These are phyloP conservation scores for Thamnaconus septentrionalis DNA, from an alignment of 2,113 vertebrate species.

Conservation along the genomic window DNA sequence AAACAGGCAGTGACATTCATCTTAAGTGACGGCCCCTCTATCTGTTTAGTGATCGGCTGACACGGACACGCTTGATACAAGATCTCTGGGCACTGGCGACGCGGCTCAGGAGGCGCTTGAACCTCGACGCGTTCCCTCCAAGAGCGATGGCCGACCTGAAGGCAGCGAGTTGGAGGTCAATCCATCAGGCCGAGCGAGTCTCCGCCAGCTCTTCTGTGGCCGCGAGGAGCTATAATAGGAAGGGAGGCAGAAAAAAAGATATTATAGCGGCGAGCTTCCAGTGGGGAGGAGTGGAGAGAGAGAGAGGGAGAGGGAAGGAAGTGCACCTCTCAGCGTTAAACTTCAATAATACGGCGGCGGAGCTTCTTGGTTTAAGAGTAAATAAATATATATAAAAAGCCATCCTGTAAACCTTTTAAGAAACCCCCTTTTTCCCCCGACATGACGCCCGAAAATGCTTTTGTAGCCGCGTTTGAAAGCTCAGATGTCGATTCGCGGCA, in stretches of 20 bases:
- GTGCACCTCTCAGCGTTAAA: slow-evolving; percentile 25
- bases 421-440: slow-evolving; percentile 4
- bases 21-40: slow-evolving; percentile 9
- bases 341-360: background rate
- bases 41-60: slow-evolving; percentile 21
- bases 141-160: slow-evolving; percentile 45
- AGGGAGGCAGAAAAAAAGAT: background rate
- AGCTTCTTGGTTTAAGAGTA: no score
- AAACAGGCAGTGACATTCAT: slow-evolving; percentile 32
- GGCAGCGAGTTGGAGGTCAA: slow-evolving; percentile 45
- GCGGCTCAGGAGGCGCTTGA: slow-evolving; percentile 21
- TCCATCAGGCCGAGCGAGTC: slow-evolving; percentile 53
- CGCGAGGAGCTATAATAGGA: slow-evolving; percentile 25
- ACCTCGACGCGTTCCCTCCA: slow-evolving; percentile 22
- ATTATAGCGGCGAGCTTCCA: slow-evolving; percentile 23
- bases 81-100: slow-evolving; percentile 10
- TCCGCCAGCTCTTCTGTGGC: slow-evolving; percentile 45
- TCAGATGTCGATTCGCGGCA: background rate
- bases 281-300: no score
- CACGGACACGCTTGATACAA: slow-evolving; percentile 19
- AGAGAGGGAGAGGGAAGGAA: background rate
- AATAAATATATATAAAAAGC: no score
- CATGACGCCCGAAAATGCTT: background rate
- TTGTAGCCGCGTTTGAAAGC: background rate
- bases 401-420: slow-evolving; percentile 6